Evolutionary conservation across 2,113 vertebrate genomes (phyloP), one percentile per base, ranked within the genome.

Genomic region (Copsychus sechellarum): DNA sequence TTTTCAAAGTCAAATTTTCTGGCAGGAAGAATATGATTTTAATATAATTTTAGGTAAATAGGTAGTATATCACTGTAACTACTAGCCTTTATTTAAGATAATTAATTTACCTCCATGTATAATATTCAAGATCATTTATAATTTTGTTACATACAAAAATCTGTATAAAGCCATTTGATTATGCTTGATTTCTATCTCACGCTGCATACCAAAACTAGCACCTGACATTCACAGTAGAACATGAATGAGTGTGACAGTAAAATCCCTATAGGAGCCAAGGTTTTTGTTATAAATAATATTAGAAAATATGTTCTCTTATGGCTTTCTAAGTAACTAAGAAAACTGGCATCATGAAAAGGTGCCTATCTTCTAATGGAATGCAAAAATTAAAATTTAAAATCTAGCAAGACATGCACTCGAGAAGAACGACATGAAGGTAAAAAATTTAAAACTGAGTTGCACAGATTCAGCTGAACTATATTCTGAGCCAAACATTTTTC

Each of bases 1-100:
- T 91, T 89, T 91, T 85, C 84, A 73, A 96, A 98, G 95, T 96
- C 79, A 96, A 94, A 92, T 93, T 77, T 95, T 96, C 42, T 83
- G 45, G 48, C 74, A 81, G 84, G 90, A 96, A 94, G 21, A 92
- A 76, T 95, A 95, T 88, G 82, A 21, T 77, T 95, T 96, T 82
- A 96, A 94, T 64, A 88, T 36, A 89, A 89, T 95, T 97, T 96
- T 88, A 85, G 25, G 84, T 82, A 97, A 93, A 81, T 67, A 92
- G 13, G 23, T 67, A 60, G n/a, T 18, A 8, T 78, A 86, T 93
- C 42, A 82, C 14, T 19, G 23, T 57, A 93, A 81, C 53, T 86
- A 62, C 45, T 81, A 62, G 61, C 85, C 69, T 66, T 85, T 60
- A 90, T 94, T 95, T 93, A 79, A 85, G 93, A 90, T 92, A 93